These are phyloP conservation scores for Odobenus rosmarus DNA, from an alignment of 2,113 vertebrate species.

Conservation along the genomic window DNA sequence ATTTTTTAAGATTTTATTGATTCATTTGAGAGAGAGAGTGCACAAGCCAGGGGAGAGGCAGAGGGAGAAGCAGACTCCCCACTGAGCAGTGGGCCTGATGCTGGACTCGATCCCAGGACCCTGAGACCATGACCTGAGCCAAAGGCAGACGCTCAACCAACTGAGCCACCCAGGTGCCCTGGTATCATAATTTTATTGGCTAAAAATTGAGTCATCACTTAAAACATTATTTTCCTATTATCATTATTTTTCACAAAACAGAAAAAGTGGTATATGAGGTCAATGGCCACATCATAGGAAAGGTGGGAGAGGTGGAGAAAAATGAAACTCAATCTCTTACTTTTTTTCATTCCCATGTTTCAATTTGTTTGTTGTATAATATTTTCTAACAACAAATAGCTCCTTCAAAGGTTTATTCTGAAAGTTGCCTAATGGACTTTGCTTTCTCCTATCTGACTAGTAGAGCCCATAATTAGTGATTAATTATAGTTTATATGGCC, in stretches of 20 bases:
- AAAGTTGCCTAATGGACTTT: conserved; percentile 76
- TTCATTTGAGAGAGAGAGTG: not conserved
- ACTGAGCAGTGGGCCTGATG: not conserved
- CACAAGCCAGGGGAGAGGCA: not conserved
- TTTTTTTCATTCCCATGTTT: not conserved
- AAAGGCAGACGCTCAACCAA: not conserved
- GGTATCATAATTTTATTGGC: not conserved
- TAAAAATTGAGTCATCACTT: not conserved
- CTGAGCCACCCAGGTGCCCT: not conserved
- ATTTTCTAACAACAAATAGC: conserved; percentile 79
- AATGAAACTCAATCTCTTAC: conserved; percentile 56
- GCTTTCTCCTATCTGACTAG: conserved; percentile 84
- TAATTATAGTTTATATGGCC: conserved; percentile 87
- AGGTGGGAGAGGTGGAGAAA: not conserved
- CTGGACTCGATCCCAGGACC: not conserved
- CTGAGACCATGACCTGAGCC: not conserved
- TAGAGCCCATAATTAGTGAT: conserved; percentile 85
- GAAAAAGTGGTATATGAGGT: not conserved
- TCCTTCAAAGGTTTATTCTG: conserved; percentile 72
- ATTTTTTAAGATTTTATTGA: not conserved
- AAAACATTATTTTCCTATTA: not conserved
- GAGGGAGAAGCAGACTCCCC: not conserved
- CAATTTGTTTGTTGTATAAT: conserved; percentile 76
- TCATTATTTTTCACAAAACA: not conserved
- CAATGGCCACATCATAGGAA: not conserved